Evolutionary conservation across 1,140 invertebrate species (phyloP).

Genomic region (Meteorus sp.): DNA sequence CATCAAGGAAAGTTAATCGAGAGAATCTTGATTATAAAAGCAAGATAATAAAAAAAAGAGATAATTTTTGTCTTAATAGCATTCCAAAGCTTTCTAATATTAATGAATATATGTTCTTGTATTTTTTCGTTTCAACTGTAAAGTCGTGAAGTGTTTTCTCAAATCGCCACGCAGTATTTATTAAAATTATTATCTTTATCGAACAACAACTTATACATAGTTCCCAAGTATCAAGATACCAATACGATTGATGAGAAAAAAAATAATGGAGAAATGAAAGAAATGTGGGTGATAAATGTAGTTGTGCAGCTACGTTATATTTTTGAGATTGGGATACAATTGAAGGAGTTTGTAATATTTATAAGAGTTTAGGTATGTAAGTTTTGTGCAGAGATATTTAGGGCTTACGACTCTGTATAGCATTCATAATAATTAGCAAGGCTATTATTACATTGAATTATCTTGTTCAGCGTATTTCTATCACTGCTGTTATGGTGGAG

Average conservation of each 20-base stretch:
- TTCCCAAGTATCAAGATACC: not conserved
- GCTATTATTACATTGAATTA: too few species aligned
- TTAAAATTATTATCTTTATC: not conserved
- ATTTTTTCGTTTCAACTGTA: not conserved
- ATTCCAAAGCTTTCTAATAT: too few species aligned
- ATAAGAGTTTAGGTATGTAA: constrained; percentile 47
- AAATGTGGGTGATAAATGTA: too few species aligned
- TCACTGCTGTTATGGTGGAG: too few species aligned
- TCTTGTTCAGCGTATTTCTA: too few species aligned
- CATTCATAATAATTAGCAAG: not conserved
- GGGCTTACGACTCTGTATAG: constrained; percentile 36
- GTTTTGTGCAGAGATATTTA: constrained; percentile 40
- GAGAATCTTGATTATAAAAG: too few species aligned
- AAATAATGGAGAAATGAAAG: constrained; percentile 21
- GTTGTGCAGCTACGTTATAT: constrained; percentile 51
- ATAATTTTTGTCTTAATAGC: too few species aligned
- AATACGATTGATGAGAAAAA: not conserved
- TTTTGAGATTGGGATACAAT: constrained; percentile 58
- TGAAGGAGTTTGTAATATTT: constrained; percentile 56
- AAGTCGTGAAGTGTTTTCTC: not conserved
- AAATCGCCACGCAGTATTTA: not conserved
- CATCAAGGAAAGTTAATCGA: too few species aligned
- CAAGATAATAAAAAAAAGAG: too few species aligned
- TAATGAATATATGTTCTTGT: not conserved
- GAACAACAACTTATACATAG: not conserved